These are phyloP conservation scores for Ctenosaura bakeri DNA, from an alignment of 2,797 vertebrate genomes.

Conservation along the genomic window DNA sequence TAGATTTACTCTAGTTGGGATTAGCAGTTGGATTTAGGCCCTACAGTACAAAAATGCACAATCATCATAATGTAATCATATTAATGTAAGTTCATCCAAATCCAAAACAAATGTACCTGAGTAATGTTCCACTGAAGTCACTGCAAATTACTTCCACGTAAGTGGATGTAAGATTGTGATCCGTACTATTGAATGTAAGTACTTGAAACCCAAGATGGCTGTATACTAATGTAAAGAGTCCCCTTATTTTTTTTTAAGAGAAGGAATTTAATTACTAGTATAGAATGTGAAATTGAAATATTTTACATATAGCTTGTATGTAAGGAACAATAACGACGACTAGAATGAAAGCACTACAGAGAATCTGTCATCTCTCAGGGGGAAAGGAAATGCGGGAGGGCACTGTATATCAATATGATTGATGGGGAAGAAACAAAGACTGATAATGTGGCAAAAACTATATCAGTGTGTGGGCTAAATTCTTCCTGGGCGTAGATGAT, in stretches of 20 bases:
- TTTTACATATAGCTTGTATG: not conserved
- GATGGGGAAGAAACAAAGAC: slow-evolving; percentile 28
- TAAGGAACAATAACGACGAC: slow-evolving; percentile 13
- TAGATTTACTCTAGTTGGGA: too few species aligned
- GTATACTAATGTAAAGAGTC: not conserved
- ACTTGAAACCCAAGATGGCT: not conserved
- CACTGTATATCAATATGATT: slow-evolving; percentile 21
- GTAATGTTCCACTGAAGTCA: not conserved
- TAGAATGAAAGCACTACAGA: not conserved
- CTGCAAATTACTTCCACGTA: not conserved
- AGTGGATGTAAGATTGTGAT: not conserved
- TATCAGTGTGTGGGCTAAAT: not conserved
- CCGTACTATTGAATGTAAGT: not conserved
- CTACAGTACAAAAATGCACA: not conserved
- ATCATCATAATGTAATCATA: not conserved
- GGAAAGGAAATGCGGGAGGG: not conserved
- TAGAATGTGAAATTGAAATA: slow-evolving; percentile 13
- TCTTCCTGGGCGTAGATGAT: slow-evolving; percentile 26
- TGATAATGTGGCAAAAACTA: slow-evolving; percentile 11
- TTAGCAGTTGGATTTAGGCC: not conserved
- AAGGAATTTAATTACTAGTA: slow-evolving; percentile 11
- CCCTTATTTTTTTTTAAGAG: not conserved
- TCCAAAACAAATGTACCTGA: not conserved
- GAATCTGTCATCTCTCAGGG: slow-evolving; percentile 2
- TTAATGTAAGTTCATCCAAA: not conserved